Evolutionary conservation across 2,797 vertebrate genomes (phyloP), one percentile per base, ranked within the genome.

Genomic region (Dromococcyx pavoninus): DNA sequence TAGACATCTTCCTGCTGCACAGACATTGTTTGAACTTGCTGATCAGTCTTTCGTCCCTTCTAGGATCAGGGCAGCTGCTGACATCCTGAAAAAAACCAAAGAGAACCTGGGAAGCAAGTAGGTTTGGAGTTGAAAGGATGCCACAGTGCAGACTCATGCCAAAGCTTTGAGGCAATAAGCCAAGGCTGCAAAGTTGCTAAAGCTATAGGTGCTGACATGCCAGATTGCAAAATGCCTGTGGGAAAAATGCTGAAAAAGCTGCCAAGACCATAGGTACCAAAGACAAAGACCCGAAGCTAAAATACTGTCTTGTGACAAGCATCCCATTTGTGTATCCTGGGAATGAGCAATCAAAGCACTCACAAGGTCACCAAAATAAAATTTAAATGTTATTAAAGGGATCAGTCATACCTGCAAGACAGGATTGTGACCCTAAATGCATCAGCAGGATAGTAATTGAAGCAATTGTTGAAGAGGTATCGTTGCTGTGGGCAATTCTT

Each of bases 51-150:
- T 67, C 81, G 89, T 81, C n/a, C 32, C 61, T 79, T 37, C 48
- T 84, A 84, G 88, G 76, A 86, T 90, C 76, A 86, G 70, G 89
- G 69, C 81, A 88, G 43, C 69, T 95, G 93, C 95, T 95, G 96
- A 96, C 94, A 93, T 95, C 84, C 90, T 85, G 48, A 62, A 86
- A 92, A 95, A 58, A 72, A 57, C 35, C 69, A 70, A 70, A 91
- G 84, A 87, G 93, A 95, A 95, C 94, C 88, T 94, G 92, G 3
- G 78, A 96, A 95, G 69, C 81, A 13, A 94, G 93, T 87, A 92
- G 61, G 94, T 87, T 94, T 85, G 65, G 86, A 91, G 88, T 82
- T 92, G 96, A 97, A 94, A 95, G 84, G 69, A 94, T 90, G 86
- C 93, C 91, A 95, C 78, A 61, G 33, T 61, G 67, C 74, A 89